phyloP scores from a whole-genome alignment of 2,888 invertebrate genomes.

The Apeira syringaria region DNA sequence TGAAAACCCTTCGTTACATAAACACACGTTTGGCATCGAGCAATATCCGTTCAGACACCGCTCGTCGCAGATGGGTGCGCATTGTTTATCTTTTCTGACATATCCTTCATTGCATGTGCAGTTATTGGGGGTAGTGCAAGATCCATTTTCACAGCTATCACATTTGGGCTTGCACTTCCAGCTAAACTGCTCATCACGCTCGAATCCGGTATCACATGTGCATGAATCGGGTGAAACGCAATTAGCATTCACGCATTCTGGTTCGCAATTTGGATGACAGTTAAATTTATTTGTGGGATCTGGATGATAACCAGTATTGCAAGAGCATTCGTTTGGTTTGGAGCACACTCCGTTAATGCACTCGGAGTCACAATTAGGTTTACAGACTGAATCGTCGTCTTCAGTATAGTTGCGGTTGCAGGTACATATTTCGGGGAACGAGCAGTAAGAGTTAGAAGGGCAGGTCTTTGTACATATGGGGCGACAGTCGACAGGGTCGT shows the following conservation, averaged over 20 bases:
- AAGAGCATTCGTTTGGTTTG: conserved; percentile 50
- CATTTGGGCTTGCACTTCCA: conserved; percentile 48
- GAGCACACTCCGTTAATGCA: conserved; percentile 55
- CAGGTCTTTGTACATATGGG: conserved; percentile 65
- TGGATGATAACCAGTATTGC: conserved; percentile 32
- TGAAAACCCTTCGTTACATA: conserved; percentile 63
- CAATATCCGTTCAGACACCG: conserved; percentile 50
- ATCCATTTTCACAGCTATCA: conserved; percentile 40
- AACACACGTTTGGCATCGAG: conserved; percentile 61
- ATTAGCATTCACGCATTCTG: conserved; percentile 40
- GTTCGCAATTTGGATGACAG: conserved; percentile 39
- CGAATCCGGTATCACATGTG: conserved; percentile 38
- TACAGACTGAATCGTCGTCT: conserved; percentile 32
- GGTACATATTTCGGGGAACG: conserved; percentile 38
- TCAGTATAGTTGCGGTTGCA: conserved; percentile 17
- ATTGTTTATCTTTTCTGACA: conserved; percentile 25
- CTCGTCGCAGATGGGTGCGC: conserved; percentile 33
- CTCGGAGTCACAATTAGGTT: conserved; percentile 32
- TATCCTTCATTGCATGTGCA: conserved; percentile 36
- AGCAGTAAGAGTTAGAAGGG: conserved; percentile 63
- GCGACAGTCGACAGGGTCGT: conserved; percentile 42
- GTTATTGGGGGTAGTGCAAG: conserved; percentile 40
- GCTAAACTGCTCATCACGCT: conserved; percentile 29
- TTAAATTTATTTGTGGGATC: conserved; percentile 23
- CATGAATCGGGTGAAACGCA: conserved; percentile 45